Base-by-base conservation (phyloP, 2,888 invertebrate species). In the Leptinotarsa juncta region DNA sequence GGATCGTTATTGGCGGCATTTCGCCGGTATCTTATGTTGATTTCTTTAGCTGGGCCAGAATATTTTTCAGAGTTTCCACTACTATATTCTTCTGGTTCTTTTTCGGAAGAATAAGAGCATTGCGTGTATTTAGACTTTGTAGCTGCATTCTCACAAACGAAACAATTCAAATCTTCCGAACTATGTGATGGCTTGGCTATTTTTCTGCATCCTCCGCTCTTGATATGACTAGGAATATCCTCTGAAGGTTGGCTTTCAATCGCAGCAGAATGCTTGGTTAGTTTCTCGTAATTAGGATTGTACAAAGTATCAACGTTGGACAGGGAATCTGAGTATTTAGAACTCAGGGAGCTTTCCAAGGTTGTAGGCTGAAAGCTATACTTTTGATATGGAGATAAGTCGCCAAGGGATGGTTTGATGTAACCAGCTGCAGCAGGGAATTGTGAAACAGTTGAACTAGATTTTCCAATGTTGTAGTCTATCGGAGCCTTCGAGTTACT, bases 201-300 rank as follows among this genome's bases (percentile, higher is more conserved):
- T 83, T 91, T 90, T 81, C 91, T 90, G 80, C 94, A 95, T 80
- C 91, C 90, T 77, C 91, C 84, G 12, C 81, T 78, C 55, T 81
- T 79, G 42, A 77, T 65, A 42, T 79, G 78, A 67, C 78, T 81
- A 7, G 85, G 80, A 23, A 80, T 74, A 65, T 80, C 78, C 62
- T 84, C 83, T 14, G 82, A 81, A 5, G 83, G 76, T 73, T 83
- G 81, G 4, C 79, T 73, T 50, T 82, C 82, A 49, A 80, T 75
- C 18, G 53, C 16, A 14, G 53, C 32, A 5, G 32, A 20, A n/a
- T 68, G 53, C 53, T 71, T 71, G 10, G 42, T 70, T 49, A 60
- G 48, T 60, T 88, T 86, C 90, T 90, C 87, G 85, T 88, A 83
- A 85, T 86, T 76, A 4, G 83, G 83, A 70, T 81, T 84, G 57